Conservation (phyloP, 2,888 invertebrate genomes). For the Falcaria lacertinaria region DNA sequence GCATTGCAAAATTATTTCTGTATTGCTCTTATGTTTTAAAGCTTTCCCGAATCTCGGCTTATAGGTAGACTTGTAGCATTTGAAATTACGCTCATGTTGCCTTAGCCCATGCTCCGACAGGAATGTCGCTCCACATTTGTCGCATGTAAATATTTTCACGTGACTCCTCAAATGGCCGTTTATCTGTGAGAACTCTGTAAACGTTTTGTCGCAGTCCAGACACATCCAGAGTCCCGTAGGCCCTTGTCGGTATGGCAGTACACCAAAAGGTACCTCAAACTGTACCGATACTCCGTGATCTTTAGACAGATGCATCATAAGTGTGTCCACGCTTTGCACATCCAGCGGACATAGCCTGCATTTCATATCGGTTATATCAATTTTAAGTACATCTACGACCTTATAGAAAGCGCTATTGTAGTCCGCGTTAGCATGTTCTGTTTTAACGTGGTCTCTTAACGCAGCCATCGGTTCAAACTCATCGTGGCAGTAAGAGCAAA, state of each 20-base stretch:
- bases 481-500: conserved; percentile 70
- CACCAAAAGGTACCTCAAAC: conserved; percentile 64
- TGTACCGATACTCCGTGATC: conserved; percentile 58
- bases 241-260: conserved; percentile 63
- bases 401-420: conserved; percentile 70
- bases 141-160: conserved; percentile 66
- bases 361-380: conserved; percentile 64
- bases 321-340: conserved; percentile 48
- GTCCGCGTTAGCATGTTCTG: conserved; percentile 56
- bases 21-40: conserved; percentile 63
- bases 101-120: conserved; percentile 61
- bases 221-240: conserved; percentile 62
- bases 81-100: conserved; percentile 66
- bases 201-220: conserved; percentile 63
- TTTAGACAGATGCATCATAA: conserved; percentile 60
- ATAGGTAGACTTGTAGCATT: conserved; percentile 64
- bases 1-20: conserved; percentile 67
- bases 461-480: conserved; percentile 65
- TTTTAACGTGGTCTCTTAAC: conserved; percentile 58
- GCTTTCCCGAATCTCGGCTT: conserved; percentile 67
- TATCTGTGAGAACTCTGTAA: conserved; percentile 62
- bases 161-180: conserved; percentile 65
- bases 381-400: conserved; percentile 64
- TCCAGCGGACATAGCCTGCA: conserved; percentile 56
- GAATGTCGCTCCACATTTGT: conserved; percentile 67